Conservation (phyloP, 2,113 vertebrate genomes). For the Sceloporus undulatus region DNA sequence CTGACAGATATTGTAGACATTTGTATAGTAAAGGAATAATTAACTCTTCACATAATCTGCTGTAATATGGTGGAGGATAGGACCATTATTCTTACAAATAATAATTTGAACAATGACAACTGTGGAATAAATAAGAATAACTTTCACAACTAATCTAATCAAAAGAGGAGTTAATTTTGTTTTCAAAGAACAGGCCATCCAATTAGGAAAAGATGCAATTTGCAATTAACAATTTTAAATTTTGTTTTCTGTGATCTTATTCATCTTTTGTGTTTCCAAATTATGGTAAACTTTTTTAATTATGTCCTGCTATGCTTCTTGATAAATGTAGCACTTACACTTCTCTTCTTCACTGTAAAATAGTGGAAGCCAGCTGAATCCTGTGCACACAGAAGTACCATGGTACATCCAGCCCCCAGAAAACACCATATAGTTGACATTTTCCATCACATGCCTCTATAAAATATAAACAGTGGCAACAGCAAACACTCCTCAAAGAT, state of each 20-base stretch:
- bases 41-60: not conserved
- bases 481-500: too few relatives aligned
- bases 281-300: constrained; percentile 19
- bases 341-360: not conserved
- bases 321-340: constrained; percentile 7
- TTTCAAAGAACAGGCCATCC: constrained; percentile 18
- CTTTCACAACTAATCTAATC: constrained; percentile 6
- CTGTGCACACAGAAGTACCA: not conserved
- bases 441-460: not conserved
- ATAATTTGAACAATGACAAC: not conserved
- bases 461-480: constrained; percentile 6
- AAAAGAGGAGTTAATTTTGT: constrained; percentile 21
- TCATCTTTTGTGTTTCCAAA: constrained; percentile 1
- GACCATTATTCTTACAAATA: not conserved
- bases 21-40: not conserved
- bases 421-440: not conserved
- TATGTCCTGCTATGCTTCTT: constrained; percentile 12
- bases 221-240: constrained; percentile 10
- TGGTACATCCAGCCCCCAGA: not conserved
- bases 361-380: not conserved
- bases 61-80: not conserved
- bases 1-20: not conserved
- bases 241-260: constrained; percentile 7
- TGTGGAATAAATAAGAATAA: not conserved
- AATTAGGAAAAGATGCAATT: constrained; percentile 6